A percentile compares a stretch with the other conserved stretches of the same genome.
Conservation (phyloP, 1,140 invertebrate genomes). For the Hormaphis cornu region DNA sequence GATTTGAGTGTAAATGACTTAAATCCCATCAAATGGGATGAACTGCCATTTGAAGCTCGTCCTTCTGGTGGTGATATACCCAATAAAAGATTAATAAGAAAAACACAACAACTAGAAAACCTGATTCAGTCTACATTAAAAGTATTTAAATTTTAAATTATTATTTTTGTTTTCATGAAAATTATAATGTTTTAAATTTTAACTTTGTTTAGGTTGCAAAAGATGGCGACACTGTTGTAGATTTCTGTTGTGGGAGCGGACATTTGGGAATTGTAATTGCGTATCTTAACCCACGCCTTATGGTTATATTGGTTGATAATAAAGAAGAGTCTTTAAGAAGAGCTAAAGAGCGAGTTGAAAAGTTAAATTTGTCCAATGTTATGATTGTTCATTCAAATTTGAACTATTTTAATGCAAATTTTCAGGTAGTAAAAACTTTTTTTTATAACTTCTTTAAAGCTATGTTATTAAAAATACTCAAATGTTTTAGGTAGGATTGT, state of each 20-base stretch:
- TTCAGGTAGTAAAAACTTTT: constrained; percentile 40
- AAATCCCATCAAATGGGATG: constrained; percentile 51
- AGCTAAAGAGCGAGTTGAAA: constrained; percentile 59
- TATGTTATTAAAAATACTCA: neutral
- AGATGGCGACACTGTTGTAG: constrained; percentile 60
- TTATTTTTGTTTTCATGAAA: neutral
- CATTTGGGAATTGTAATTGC: constrained; percentile 84
- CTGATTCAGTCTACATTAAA: constrained; percentile 67
- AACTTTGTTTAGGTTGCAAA: constrained; percentile 35
- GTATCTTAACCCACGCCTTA: constrained; percentile 62
- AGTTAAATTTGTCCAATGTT: constrained; percentile 65
- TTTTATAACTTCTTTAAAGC: neutral
- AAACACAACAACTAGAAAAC: constrained; percentile 83
- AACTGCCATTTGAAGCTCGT: constrained; percentile 60
- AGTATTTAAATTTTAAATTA: constrained; percentile 29
- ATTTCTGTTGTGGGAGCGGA: constrained; percentile 90
- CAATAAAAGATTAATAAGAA: constrained; percentile 57
- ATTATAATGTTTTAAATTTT: neutral
- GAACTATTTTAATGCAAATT: constrained; percentile 67
- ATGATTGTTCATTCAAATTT: constrained; percentile 76
- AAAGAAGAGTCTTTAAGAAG: constrained; percentile 76
- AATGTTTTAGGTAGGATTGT: constrained; percentile 57
- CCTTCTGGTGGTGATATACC: constrained; percentile 72
- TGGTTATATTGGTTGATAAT: constrained; percentile 78
- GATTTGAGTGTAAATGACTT: constrained; percentile 42